These are phyloP conservation scores for Salminus brasiliensis DNA, from an alignment of 2,113 vertebrate genomes.

Conservation along the genomic window DNA sequence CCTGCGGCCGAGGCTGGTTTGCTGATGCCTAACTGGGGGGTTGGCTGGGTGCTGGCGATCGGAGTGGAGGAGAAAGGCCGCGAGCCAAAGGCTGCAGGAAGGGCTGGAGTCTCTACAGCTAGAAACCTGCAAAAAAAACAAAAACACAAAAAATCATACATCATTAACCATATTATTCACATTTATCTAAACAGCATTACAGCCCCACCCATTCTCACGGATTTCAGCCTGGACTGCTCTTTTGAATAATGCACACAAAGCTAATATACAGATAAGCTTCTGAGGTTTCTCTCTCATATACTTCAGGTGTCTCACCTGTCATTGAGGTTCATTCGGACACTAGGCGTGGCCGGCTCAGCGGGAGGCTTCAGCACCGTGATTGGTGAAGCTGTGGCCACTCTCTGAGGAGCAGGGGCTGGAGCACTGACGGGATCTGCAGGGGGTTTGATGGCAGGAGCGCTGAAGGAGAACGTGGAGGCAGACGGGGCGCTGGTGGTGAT, in stretches of 20 bases:
- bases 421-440: slow-evolving; percentile 51
- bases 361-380: slow-evolving; percentile 59
- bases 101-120: slow-evolving; percentile 68
- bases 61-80: slow-evolving; percentile 75
- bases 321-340: slow-evolving; percentile 86
- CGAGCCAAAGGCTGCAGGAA: slow-evolving; percentile 51
- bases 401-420: slow-evolving; percentile 57
- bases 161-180: no score
- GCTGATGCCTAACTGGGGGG: slow-evolving; percentile 32
- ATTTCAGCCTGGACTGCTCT: no score
- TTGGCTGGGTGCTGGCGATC: slow-evolving; percentile 31
- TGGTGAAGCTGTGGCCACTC: slow-evolving; percentile 36
- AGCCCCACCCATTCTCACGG: no score
- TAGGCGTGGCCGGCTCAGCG: slow-evolving; percentile 66
- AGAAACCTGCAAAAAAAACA: slow-evolving; percentile 74
- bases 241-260: no score
- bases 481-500: slow-evolving; percentile 62
- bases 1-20: slow-evolving; percentile 64
- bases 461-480: slow-evolving; percentile 48
- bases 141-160: neutral
- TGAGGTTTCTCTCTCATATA: no score
- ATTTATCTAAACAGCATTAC: no score
- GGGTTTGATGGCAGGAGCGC: slow-evolving; percentile 62
- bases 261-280: no score
- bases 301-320: slow-evolving; percentile 81